Percentiles rank a stretch among this genome's conserved stretches.
These are phyloP conservation scores for Macquaria australasica DNA, from an alignment of 2,113 vertebrate species.

Conservation along the genomic window DNA sequence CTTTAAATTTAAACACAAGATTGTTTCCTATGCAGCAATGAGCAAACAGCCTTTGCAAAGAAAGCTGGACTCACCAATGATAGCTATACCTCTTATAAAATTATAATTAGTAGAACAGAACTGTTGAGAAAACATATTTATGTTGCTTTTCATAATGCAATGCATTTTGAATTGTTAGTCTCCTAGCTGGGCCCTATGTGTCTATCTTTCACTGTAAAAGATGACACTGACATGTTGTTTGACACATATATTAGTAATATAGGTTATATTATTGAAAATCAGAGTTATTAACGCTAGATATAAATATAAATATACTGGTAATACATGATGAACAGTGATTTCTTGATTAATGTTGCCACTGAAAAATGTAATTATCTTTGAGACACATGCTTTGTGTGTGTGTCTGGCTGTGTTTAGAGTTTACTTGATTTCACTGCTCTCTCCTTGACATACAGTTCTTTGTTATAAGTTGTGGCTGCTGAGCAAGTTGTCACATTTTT, in stretches of 20 bases:
- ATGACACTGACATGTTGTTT: not conserved
- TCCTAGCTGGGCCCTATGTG: not conserved
- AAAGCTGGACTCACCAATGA: not conserved
- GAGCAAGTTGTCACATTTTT: slow-evolving; percentile 8
- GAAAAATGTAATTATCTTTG: not conserved
- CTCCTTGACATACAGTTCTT: slow-evolving; percentile 8
- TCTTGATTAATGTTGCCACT: not conserved
- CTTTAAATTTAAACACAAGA: too few species aligned
- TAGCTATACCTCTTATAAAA: not conserved
- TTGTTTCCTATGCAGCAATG: too few species aligned
- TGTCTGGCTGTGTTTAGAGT: not conserved
- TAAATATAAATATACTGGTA: not conserved
- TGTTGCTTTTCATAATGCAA: not conserved
- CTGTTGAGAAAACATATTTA: not conserved
- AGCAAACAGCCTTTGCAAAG: not conserved
- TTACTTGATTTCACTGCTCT: not conserved
- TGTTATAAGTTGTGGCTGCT: not conserved
- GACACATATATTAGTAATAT: too few species aligned
- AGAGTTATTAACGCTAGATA: not conserved
- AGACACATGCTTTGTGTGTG: not conserved
- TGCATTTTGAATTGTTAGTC: not conserved
- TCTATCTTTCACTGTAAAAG: not conserved
- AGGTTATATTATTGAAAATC: not conserved
- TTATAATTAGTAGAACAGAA: not conserved
- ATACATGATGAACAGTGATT: not conserved